A percentile compares a stretch with the other conserved stretches of the same genome.
Conservation (phyloP, 2,113 vertebrate genomes). For the Phalacrocorax carbo region DNA sequence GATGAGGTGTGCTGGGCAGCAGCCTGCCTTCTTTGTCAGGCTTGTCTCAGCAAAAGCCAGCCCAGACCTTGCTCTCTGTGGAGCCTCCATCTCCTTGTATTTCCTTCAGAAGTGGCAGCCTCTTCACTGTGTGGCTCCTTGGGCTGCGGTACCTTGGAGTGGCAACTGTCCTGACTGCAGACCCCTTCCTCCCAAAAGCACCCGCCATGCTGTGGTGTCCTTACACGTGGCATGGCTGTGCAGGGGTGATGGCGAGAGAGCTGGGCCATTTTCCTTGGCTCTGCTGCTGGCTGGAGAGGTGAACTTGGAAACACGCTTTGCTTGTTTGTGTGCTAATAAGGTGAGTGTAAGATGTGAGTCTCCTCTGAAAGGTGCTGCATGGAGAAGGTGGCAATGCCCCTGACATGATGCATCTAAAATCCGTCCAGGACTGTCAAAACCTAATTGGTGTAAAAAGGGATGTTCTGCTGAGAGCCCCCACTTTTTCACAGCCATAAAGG, state of each 20-base stretch:
- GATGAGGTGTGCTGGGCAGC: neutral
- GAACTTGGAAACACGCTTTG: neutral
- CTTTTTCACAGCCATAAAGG: neutral
- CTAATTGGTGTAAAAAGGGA: neutral
- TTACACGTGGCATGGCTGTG: fast-evolving
- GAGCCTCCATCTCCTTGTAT: neutral
- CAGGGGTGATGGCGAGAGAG: neutral
- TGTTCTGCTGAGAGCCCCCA: neutral
- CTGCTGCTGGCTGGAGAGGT: neutral
- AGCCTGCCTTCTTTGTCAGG: fast-evolving
- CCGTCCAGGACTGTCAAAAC: neutral
- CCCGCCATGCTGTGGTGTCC: fast-evolving
- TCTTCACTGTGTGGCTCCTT: neutral
- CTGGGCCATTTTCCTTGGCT: neutral
- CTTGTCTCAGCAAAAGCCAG: neutral
- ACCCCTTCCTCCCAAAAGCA: neutral
- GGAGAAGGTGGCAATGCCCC: neutral
- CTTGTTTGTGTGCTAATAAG: neutral
- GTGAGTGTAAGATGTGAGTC: neutral
- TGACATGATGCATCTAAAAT: neutral
- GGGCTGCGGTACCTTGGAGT: neutral
- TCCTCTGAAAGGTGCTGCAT: neutral
- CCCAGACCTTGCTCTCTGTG: neutral
- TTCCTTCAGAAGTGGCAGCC: neutral
- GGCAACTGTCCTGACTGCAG: fast-evolving